Evolutionary conservation across 2,888 invertebrate species (phyloP).

Genomic region (Netelia inedita): DNA sequence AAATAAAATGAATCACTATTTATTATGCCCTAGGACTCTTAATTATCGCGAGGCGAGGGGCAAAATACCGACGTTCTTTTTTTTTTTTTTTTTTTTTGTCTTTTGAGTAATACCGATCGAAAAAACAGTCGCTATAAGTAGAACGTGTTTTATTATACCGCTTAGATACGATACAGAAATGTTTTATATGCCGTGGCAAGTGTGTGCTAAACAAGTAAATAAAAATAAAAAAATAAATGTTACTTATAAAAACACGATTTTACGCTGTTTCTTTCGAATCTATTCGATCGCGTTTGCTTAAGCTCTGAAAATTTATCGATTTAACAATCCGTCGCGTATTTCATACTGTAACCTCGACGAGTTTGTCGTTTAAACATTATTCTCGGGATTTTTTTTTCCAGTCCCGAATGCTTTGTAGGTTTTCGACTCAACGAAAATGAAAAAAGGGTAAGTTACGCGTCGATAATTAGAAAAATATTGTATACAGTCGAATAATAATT

Average conservation of each 20-base stretch:
- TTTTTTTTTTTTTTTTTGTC: conserved; percentile 43
- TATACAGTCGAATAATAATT: background rate
- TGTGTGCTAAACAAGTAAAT: conserved; percentile 61
- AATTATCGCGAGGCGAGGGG: background rate
- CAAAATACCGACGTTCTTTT: conserved; percentile 12
- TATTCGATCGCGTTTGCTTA: background rate
- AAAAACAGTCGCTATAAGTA: conserved; percentile 64
- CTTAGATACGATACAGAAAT: conserved; percentile 65
- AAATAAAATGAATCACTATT: conserved; percentile 39
- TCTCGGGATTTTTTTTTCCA: conserved; percentile 5
- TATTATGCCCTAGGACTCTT: conserved; percentile 35
- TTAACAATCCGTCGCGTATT: conserved; percentile 25
- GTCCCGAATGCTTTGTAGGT: background rate
- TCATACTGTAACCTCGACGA: background rate
- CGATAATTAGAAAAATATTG: background rate
- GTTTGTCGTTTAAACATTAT: background rate
- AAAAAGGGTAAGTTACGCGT: conserved; percentile 34
- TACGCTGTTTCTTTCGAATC: background rate
- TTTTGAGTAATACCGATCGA: conserved; percentile 61
- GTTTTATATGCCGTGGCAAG: conserved; percentile 70
- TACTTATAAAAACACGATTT: conserved; percentile 61
- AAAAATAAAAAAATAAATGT: conserved; percentile 70
- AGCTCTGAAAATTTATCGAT: conserved; percentile 36
- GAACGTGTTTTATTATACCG: conserved; percentile 61
- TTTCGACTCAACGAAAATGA: conserved; percentile 32